Evolutionary conservation across 2,888 invertebrate genomes (phyloP).

Genomic region (Allygus modestus): DNA sequence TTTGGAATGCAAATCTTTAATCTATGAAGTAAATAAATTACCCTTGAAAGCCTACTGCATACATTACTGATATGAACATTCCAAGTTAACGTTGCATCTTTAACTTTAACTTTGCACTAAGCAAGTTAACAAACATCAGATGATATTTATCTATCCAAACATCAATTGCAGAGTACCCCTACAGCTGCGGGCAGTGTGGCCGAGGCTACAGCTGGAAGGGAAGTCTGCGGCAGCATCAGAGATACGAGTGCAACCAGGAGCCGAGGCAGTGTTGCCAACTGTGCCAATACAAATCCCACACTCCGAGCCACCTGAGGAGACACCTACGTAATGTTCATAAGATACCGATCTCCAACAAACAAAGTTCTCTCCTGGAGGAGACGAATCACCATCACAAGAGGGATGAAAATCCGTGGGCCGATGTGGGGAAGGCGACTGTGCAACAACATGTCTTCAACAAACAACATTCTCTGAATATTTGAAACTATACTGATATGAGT

Average conservation of each 20-base stretch:
- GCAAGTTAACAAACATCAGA: not conserved
- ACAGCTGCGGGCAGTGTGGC: slow-evolving; percentile 67
- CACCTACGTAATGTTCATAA: slow-evolving; percentile 57
- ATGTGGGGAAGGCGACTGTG: no score
- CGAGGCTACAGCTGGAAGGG: slow-evolving; percentile 66
- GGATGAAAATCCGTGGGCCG: no score
- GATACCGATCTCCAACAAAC: not conserved
- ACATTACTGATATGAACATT: no score
- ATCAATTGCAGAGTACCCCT: slow-evolving; percentile 5
- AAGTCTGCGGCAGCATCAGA: slow-evolving; percentile 65
- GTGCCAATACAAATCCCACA: slow-evolving; percentile 64
- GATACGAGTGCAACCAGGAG: slow-evolving; percentile 66
- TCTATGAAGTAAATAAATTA: no score
- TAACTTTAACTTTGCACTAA: no score
- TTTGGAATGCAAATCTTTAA: no score
- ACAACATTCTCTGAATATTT: no score
- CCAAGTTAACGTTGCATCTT: no score
- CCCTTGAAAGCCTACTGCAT: no score
- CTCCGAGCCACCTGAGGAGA: slow-evolving; percentile 62
- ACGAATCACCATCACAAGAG: no score
- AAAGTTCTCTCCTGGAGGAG: not conserved
- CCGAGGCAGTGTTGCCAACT: slow-evolving; percentile 63
- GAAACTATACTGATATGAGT: no score
- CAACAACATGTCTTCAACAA: no score
- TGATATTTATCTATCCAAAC: not conserved